A percentile compares a stretch with the other conserved stretches of the same genome.
phyloP scores from a whole-genome alignment of 2,888 invertebrate genomes.

The Pachycephus smyrnensis region DNA sequence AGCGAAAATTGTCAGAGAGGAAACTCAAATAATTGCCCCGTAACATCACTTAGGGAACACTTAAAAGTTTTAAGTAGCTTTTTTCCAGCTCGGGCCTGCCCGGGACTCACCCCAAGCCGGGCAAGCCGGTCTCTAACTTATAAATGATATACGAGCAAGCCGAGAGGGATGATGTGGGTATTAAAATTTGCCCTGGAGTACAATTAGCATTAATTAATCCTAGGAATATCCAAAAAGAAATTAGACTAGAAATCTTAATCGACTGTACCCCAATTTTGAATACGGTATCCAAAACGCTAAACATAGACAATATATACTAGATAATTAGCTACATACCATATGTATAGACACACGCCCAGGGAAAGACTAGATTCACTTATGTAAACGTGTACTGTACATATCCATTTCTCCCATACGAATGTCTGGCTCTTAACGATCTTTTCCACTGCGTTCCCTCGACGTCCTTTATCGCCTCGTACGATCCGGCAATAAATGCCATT shows the following conservation, averaged over 20 bases:
- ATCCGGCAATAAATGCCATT: neutral
- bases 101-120: slow-evolving; percentile 24
- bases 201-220: slow-evolving; percentile 9
- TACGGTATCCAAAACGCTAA: neutral
- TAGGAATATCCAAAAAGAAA: neutral
- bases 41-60: slow-evolving; percentile 56
- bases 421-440: neutral
- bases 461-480: neutral
- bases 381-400: neutral
- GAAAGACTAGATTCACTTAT: neutral
- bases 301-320: neutral
- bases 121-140: slow-evolving; percentile 38
- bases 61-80: slow-evolving; percentile 59
- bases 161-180: slow-evolving; percentile 22
- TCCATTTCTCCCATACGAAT: neutral
- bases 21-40: slow-evolving; percentile 57
- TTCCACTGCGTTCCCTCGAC: neutral
- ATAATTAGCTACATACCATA: neutral
- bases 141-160: slow-evolving; percentile 44
- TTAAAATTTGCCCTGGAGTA: slow-evolving; percentile 24
- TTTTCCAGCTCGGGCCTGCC: slow-evolving; percentile 18
- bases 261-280: neutral
- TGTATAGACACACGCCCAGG: neutral
- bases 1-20: slow-evolving; percentile 41
- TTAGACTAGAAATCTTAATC: neutral